Base-by-base conservation (phyloP, 2,797 vertebrate genomes). In the Astyanax mexicanus region DNA sequence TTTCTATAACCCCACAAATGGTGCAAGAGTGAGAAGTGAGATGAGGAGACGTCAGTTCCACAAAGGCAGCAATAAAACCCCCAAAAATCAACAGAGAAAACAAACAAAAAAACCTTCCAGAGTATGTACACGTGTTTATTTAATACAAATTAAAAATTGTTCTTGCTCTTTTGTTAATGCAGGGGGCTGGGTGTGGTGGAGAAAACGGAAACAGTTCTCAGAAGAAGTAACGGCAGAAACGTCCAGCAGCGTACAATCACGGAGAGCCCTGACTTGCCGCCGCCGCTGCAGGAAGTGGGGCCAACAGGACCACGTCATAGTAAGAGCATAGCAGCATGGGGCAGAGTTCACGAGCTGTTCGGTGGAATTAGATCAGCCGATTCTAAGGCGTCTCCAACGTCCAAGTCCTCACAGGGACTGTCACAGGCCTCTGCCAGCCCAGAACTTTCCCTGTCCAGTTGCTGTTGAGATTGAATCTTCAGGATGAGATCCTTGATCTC, bases 401-500 rank as follows among this genome's bases (percentile, higher is more conserved):
- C 91, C 0, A 86, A 83, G 51, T 96, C 97, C 52, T 91, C 95
- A 0, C 83, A 6, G 86, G 87, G 51, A 21, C 57, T 3, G 71
- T 68, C 29, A 54, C 44, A 1, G 60, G 73, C 3, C 67, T 74
- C 60, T 21, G 70, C 0, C 11, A 72, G 40, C 7, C 75, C 60
- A 2, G 51, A 58, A 32, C 15, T 38, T 23, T 94, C 82, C 85
- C 86, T 91, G 15, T 93, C 92, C 88, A 89, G 88, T 80, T 92
- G 92, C 83, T 99, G 97, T 51, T 93, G 91, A 77, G 91, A 91
- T 77, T 97, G 94, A 47, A 99, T 90, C 76, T 91, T 93, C 69
- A 97, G 89, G 83, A 99, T 99, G 77, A 98, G 94, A 51, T 95
- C 92, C 77, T 90, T 86, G 81, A 99, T 98, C 90, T 99, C 98